These are phyloP conservation scores for Temnothorax rugatulus DNA, from an alignment of 2,888 invertebrate genomes.

Conservation along the genomic window DNA sequence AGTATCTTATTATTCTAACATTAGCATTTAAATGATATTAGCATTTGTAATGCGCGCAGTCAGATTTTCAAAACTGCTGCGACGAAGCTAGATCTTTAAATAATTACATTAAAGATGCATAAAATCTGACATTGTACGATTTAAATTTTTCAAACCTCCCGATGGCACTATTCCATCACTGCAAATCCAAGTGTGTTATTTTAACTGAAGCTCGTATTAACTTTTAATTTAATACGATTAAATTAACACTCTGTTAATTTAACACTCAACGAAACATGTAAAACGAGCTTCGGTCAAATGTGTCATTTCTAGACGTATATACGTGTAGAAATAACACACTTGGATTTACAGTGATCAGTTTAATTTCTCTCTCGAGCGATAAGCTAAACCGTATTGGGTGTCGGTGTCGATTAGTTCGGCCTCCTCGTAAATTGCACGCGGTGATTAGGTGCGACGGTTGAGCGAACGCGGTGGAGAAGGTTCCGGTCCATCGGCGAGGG, in stretches of 20 bases:
- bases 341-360: neutral
- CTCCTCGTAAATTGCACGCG: constrained; percentile 15
- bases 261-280: too few species aligned
- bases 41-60: neutral
- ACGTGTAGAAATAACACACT: too few species aligned
- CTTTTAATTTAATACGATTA: too few species aligned
- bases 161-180: neutral
- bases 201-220: too few species aligned
- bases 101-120: neutral
- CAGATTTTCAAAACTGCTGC: neutral
- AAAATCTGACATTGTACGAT: neutral
- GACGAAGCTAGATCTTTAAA: neutral
- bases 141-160: neutral
- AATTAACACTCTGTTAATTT: too few species aligned
- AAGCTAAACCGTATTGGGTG: constrained; percentile 1
- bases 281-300: too few species aligned
- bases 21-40: neutral
- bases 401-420: neutral
- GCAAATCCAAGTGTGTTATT: too few species aligned
- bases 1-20: neutral
- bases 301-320: too few species aligned
- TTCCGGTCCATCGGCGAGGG: constrained; percentile 91
- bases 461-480: constrained; percentile 93
- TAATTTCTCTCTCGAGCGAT: constrained; percentile 1
- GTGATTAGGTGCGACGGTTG: constrained; percentile 90